phyloP scores from a whole-genome alignment of 1,140 invertebrate genomes.

The Stenopsyche tienmushanensis region DNA sequence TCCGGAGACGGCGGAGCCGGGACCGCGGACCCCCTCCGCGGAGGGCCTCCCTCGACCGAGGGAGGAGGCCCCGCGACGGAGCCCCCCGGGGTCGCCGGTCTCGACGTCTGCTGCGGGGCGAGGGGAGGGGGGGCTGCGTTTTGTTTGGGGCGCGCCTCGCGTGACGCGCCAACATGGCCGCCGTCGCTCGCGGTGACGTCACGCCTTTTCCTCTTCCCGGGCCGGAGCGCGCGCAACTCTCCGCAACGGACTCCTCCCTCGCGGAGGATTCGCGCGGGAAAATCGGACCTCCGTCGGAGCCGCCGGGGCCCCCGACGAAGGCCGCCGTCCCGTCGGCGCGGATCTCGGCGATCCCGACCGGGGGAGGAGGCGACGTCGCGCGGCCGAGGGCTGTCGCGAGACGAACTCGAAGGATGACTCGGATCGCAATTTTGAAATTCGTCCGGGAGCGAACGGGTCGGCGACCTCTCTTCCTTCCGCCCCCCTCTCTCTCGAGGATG shows the following conservation, averaged over 20 bases:
- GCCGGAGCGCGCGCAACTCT: too few relatives aligned
- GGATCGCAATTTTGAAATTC: background rate
- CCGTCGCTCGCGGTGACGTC: too few relatives aligned
- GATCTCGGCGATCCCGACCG: too few relatives aligned
- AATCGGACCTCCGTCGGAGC: too few relatives aligned
- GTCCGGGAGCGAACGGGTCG: background rate
- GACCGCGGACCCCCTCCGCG: background rate
- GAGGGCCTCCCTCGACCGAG: too few relatives aligned
- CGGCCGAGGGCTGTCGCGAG: background rate
- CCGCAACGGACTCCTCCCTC: too few relatives aligned
- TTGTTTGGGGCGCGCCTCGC: background rate
- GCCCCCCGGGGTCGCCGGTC: background rate
- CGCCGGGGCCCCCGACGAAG: too few relatives aligned
- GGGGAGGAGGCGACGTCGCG: background rate
- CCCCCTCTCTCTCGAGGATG: too few relatives aligned
- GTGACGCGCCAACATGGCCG: background rate
- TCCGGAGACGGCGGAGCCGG: conserved; percentile 1
- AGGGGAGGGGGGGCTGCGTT: background rate
- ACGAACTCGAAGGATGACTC: background rate
- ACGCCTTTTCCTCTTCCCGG: too few relatives aligned
- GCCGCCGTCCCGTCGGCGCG: too few relatives aligned
- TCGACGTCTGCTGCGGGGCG: background rate
- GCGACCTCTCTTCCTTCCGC: background rate
- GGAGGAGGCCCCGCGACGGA: too few relatives aligned
- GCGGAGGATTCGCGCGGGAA: too few relatives aligned